These are phyloP conservation scores for Netelia melanura DNA, from an alignment of 2,888 invertebrate genomes.

Conservation along the genomic window DNA sequence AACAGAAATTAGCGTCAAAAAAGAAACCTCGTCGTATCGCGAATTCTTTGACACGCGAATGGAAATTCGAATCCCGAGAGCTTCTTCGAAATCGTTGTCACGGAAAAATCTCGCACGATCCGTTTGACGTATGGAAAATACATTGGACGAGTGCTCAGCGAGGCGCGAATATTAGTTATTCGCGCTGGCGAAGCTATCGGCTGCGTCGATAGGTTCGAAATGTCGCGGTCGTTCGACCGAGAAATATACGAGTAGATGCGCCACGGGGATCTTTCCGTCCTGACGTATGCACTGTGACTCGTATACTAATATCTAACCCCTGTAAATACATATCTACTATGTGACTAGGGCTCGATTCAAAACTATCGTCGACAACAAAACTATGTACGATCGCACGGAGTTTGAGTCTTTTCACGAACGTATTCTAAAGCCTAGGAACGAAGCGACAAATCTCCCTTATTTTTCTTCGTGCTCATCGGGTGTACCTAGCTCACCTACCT, in stretches of 20 bases:
- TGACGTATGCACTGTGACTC: too few species aligned
- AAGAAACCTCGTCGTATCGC: too few species aligned
- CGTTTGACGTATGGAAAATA: constrained; percentile 55
- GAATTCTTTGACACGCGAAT: neutral
- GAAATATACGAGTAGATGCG: too few species aligned
- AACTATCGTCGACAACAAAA: too few species aligned
- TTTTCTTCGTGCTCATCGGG: constrained; percentile 42
- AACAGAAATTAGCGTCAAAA: too few species aligned
- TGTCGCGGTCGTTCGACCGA: too few species aligned
- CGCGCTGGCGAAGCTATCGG: neutral
- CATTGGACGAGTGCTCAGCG: constrained; percentile 20
- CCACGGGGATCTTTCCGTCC: too few species aligned
- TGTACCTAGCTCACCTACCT: neutral
- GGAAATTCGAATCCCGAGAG: constrained; percentile 37
- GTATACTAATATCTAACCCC: too few species aligned
- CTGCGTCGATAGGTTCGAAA: too few species aligned
- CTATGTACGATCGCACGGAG: too few species aligned
- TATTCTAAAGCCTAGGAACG: constrained; percentile 5
- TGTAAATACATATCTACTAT: too few species aligned
- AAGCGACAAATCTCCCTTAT: constrained; percentile 51
- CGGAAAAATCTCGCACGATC: constrained; percentile 51
- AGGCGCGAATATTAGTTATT: constrained; percentile 59
- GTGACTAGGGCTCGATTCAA: too few species aligned
- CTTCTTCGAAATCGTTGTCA: constrained; percentile 41
- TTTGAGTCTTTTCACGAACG: neutral